Conservation (phyloP, 64 coral and sea anemone species). For the Porites australiensis region DNA sequence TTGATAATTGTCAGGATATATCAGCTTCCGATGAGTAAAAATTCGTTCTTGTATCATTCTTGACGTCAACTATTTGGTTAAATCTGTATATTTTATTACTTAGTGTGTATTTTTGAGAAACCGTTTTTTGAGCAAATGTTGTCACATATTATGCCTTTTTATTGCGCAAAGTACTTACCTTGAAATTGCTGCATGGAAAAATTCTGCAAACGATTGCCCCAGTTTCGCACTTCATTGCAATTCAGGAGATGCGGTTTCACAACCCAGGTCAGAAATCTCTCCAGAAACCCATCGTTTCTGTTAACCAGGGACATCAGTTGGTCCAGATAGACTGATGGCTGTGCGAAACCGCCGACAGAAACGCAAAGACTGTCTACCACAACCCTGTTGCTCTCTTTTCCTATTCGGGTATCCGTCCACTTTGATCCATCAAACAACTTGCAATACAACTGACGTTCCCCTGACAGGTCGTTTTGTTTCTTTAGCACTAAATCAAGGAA, state of each 20-base stretch:
- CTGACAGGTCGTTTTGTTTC: constrained; percentile 46
- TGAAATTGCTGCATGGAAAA: constrained; percentile 58
- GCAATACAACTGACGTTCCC: constrained; percentile 51
- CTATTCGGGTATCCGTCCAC: constrained; percentile 44
- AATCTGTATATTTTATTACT: background rate
- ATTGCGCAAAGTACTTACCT: constrained; percentile 31
- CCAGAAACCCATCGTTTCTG: constrained; percentile 60
- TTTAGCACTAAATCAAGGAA: constrained; percentile 50
- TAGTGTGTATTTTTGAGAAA: background rate
- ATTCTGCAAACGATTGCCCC: constrained; percentile 40
- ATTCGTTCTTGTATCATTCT: background rate
- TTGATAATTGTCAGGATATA: constrained; percentile 10
- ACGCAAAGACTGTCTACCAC: constrained; percentile 44
- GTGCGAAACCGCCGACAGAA: constrained; percentile 49
- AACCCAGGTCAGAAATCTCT: constrained; percentile 44
- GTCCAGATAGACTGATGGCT: constrained; percentile 55
- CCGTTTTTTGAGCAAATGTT: constrained; percentile 15
- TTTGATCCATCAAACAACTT: constrained; percentile 46
- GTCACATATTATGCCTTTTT: constrained; percentile 41
- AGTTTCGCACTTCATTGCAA: constrained; percentile 52
- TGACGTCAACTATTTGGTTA: constrained; percentile 4
- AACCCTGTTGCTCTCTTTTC: constrained; percentile 55
- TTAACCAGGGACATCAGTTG: constrained; percentile 64
- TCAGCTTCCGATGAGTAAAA: background rate
- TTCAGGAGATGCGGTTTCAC: constrained; percentile 58